Base-by-base conservation (phyloP, 2,113 vertebrate genomes). In the Pundamilia nyererei region DNA sequence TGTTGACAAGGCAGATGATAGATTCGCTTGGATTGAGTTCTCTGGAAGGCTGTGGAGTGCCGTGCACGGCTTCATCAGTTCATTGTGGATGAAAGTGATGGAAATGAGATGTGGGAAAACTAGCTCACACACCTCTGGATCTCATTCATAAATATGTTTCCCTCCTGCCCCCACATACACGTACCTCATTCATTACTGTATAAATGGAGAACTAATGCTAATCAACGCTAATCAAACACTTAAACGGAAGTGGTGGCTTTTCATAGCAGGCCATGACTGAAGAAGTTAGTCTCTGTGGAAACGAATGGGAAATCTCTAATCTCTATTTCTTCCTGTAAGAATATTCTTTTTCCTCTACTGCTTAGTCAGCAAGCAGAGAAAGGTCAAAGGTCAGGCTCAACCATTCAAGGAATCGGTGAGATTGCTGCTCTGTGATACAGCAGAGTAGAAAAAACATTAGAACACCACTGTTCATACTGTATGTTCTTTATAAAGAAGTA, bases 271-370 rank as follows among this genome's bases (percentile, higher is more conserved):
- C 21, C 29, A 6, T n/a, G 5, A 80, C 45, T 24, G 33, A 82
- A 79, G 45, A 14, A 8, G 31, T 54, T n/a, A 9, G 12, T 38
- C 40, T 47, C 45, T 51, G 26, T 5, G 45, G n/a, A 51, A 84
- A 35, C 12, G 2, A 47, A 24, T 53, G 47, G 56, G 9, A 81
- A 75, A 47, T 80, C 19, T 70, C 53, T 35, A 1, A 65, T 56
- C 79, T 84, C 47, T 24, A 83, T 80, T 86, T 83, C 80, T 88
- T 86, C 85, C 87, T 86, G 72, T 83, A 80, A 85, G 2, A 12
- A 29, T 65, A 80, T 81, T 70, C 10, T 51, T 80, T 60, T 90
- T 1, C 81, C 40, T 85, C 31, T 42, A 33, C 14, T 11, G 4
- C 17, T 6, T 9, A 26, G 21, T 72, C 7, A 70, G 47, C 13